Base-by-base conservation (phyloP, 92 coral and sea anemone species). In the Zoanthus gigantus region DNA sequence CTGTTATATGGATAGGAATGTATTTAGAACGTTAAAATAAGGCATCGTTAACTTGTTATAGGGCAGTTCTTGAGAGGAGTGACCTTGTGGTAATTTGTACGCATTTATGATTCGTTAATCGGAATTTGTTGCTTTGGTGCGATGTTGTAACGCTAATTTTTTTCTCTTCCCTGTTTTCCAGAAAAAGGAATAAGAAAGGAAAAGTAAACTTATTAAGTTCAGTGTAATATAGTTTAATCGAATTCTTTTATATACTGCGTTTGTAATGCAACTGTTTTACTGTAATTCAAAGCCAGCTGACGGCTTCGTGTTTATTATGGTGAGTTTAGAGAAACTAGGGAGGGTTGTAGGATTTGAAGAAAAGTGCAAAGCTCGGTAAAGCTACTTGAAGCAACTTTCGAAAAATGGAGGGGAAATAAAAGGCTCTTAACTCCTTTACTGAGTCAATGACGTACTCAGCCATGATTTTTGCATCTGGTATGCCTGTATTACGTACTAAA, bases 61-160 rank as follows among this genome's bases (percentile, higher is more conserved):
- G 65, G 65, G 65, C 65, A 57, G 65, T 57, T 57, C 65, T 57
- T 57, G 65, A 57, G 65, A 57, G 65, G 65, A 57, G 65, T 57
- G 65, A 57, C 65, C 65, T 11, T 57, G 18, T 57, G 65, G 65
- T 57, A 57, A 57, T 57, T 57, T 57, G 65, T 57, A 57, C 65
- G 65, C 65, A 57, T 57, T 57, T 57, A 57, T 57, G 65, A 57
- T 57, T 57, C 65, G 65, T 57, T 57, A 57, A 57, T 57, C 65
- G 65, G 65, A 57, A 57, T 57, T 57, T 57, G 65, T 57, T 57
- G 65, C 65, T 57, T 57, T 57, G 65, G 65, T 57, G 65, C 65
- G 65, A 57, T 57, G 65, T 57, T 57, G 65, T 57, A 57, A 57
- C 65, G 65, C 65, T 57, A 57, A 57, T 57, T 57, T 57, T 57